Evolutionary conservation across 2,113 vertebrate genomes (phyloP), one percentile per base, ranked within the genome.

Genomic region (Periophthalmodon schlosseri): DNA sequence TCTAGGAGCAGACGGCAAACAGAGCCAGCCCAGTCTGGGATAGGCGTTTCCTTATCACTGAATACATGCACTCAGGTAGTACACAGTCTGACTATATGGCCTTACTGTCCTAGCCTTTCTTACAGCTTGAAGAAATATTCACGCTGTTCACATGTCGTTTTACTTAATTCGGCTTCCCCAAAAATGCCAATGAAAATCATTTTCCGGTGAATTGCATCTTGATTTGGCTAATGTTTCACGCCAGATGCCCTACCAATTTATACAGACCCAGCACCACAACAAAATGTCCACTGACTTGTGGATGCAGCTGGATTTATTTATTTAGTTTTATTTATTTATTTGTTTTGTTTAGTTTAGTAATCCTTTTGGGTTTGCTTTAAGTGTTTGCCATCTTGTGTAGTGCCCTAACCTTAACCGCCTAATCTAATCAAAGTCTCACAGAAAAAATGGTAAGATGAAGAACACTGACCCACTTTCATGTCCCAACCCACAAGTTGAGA

Each of bases 1-100:
- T 69, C 57, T 13, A 69, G 20, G n/a, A 64, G 54, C 50, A 44
- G n/a, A n/a, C 61, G n/a, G 44, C 15, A 70, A 70, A 70, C 66
- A 46, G 39, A 68, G 39, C 66, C 66, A 23, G 39, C 66, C 44
- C n/a, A 68, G 66, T 68, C 44, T 47, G 39, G 39, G 21, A 68
- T 9, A 16, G 66, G 39, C n/a, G 20, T 46, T 20, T 39, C 64
- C 64, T 67, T 44, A 68, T 68, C 66, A 49, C 44, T 49, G 36
- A 46, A 46, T 47, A 21, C 39, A 39, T 24, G 44, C 39, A 39
- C 34, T 39, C 63, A 65, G 63, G 63, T 65, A 39, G 63, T 33
- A 36, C 33, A 65, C 16, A 65, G 18, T 39, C 10, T n/a, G 63
- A 65, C 34, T 65, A 34, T 65, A 63, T 33, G 28, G 14, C 5